Evolutionary conservation across 2,113 vertebrate species (phyloP).

Genomic region (Okapia johnstoni): DNA sequence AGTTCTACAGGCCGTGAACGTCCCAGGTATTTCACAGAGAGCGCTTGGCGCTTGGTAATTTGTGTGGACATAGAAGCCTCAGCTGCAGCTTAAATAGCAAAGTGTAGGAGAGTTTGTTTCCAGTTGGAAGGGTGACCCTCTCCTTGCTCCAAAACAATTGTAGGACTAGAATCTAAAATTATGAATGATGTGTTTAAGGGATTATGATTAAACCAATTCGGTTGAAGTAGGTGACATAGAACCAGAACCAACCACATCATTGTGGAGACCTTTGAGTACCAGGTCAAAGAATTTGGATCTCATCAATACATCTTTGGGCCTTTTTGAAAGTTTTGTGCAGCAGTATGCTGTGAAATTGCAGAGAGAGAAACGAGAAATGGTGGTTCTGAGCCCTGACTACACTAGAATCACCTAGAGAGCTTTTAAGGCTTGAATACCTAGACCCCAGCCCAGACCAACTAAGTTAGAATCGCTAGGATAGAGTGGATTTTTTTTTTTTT

Average conservation of each 20-base stretch:
- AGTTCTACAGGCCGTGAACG: neutral
- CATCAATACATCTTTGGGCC: neutral
- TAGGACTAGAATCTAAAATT: neutral
- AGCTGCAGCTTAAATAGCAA: neutral
- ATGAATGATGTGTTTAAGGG: neutral
- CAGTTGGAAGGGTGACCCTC: neutral
- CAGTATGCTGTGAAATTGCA: neutral
- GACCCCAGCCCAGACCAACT: neutral
- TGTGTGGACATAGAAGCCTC: neutral
- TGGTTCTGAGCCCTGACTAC: neutral
- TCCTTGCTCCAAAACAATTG: rapidly evolving
- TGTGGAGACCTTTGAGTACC: neutral
- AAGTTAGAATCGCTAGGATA: neutral
- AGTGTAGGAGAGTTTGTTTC: neutral
- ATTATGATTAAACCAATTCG: neutral
- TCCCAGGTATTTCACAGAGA: neutral
- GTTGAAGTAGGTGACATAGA: neutral
- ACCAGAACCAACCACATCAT: neutral
- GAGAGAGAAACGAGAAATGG: neutral
- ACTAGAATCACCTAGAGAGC: neutral
- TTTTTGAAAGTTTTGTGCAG: neutral
- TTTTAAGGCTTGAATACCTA: neutral
- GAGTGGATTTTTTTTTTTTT: too few relatives aligned
- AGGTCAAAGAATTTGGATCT: neutral
- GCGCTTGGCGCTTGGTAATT: neutral